A percentile compares a stretch with the other conserved stretches of the same genome.
These are phyloP conservation scores for Campopleginae sp. DNA, from an alignment of 2,888 invertebrate species.

Conservation along the genomic window DNA sequence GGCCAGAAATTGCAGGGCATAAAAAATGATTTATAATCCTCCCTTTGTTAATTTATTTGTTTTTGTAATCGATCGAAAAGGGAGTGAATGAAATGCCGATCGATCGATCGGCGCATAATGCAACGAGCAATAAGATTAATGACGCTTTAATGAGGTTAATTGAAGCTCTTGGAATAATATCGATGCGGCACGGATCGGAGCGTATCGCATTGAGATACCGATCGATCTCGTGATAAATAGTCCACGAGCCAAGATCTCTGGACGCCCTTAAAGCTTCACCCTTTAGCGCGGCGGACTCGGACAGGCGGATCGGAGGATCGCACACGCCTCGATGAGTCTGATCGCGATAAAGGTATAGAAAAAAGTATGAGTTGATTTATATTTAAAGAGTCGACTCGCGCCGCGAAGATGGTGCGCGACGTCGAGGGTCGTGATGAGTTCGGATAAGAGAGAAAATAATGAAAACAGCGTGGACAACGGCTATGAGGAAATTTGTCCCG, in stretches of 20 bases:
- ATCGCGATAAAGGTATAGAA: background rate
- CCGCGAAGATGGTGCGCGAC: background rate
- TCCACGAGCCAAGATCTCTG: conserved; percentile 78
- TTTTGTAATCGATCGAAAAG: background rate
- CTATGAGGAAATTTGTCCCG: background rate
- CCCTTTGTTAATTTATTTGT: no score
- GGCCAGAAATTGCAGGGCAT: no score
- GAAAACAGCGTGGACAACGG: background rate
- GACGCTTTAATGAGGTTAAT: conserved; percentile 84
- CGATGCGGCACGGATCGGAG: conserved; percentile 78
- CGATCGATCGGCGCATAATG: conserved; percentile 13
- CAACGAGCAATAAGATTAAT: conserved; percentile 78
- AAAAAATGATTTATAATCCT: no score
- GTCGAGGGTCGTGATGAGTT: background rate
- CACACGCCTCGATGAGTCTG: conserved; percentile 43
- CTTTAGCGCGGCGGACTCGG: conserved; percentile 55
- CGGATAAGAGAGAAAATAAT: background rate
- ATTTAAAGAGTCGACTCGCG: background rate
- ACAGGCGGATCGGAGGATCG: conserved; percentile 19
- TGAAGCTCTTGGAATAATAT: conserved; percentile 83
- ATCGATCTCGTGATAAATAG: conserved; percentile 84
- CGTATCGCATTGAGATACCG: conserved; percentile 82
- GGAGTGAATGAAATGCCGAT: conserved; percentile 37
- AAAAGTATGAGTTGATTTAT: background rate
- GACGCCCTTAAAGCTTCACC: conserved; percentile 75